Evolutionary conservation across 2,113 vertebrate species (phyloP), one percentile per base, ranked within the genome.

Genomic region (Clarias magur): DNA sequence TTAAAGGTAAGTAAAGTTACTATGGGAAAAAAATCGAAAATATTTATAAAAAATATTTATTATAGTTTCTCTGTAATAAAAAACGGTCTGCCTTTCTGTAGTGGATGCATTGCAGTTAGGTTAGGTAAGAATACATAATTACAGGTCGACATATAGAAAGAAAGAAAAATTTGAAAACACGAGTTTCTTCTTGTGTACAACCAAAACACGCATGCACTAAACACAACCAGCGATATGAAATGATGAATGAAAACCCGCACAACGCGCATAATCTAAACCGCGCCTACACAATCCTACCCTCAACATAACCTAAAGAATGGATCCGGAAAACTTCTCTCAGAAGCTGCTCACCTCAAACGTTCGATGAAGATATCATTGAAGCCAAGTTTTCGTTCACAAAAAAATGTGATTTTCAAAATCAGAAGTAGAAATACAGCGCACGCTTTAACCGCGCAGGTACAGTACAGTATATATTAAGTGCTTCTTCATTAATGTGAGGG

Each of bases 361-460:
- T 67, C 3, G 15, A 83, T 53, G 81, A 19, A 48, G 34, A 65
- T 82, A 25, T 83, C 62, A 83, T 54, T 67, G 62, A 83, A 65
- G 38, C 60, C 53, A 48, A 48, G 5, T 27, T 65, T 25, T 62
- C 30, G 16, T 38, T 62, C 27, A 81, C 79, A 62, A 19, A 81
- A 25, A 67, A n/a, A 54, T 54, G 15, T n/a, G 23, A 10, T 83
- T 25, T 65, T n/a, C 3, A 62, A 67, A 67, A 16, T 42, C 23
- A 65, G 8, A 60, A 38, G 27, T 7, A 25, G 38, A 42, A 63
- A 0, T 1, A 82, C 17, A 63, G 62, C 7, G 15, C 81, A 67
- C 38, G 81, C 25, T 0, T 7, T 17, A n/a, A 82, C 59, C 60
- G 60, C 15, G 59, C 34, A 13, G 12, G 0, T 82, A 53, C 12